Percentiles rank a stretch among this genome's conserved stretches.
phyloP scores from a whole-genome alignment of 2,797 vertebrate genomes.

The Steatocranus sp. region DNA sequence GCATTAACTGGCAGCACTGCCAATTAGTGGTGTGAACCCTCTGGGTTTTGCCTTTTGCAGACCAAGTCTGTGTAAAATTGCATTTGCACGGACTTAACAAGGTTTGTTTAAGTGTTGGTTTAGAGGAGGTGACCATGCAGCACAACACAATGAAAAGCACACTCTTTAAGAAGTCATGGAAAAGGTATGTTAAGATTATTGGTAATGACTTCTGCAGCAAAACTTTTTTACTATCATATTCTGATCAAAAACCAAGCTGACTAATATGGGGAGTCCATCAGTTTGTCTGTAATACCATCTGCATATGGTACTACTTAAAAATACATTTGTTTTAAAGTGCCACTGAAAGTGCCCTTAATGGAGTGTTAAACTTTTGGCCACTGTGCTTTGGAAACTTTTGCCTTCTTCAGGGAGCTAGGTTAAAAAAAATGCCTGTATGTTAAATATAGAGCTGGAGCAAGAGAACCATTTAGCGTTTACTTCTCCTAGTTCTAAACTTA shows the following conservation, averaged over 20 bases:
- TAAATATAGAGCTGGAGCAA: neutral
- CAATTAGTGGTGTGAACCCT: conserved; percentile 24
- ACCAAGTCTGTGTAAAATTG: neutral
- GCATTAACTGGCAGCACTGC: conserved; percentile 27
- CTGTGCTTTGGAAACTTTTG: neutral
- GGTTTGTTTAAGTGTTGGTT: neutral
- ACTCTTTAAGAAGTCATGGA: neutral
- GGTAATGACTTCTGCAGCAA: neutral
- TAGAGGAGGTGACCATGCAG: neutral
- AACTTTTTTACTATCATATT: neutral
- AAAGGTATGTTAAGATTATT: neutral
- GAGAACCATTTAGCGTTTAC: neutral
- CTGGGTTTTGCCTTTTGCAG: neutral
- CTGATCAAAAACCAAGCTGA: neutral
- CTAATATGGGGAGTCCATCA: neutral
- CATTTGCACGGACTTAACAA: neutral
- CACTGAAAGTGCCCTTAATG: neutral
- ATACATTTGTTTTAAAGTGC: neutral
- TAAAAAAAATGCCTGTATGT: neutral
- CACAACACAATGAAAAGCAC: neutral
- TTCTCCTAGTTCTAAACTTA: neutral
- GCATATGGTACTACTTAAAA: neutral
- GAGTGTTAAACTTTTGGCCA: neutral
- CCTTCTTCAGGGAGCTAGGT: neutral
- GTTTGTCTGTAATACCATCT: neutral